These are phyloP conservation scores for Gallinago undulata DNA, from an alignment of 2,113 vertebrate species.

Conservation along the genomic window DNA sequence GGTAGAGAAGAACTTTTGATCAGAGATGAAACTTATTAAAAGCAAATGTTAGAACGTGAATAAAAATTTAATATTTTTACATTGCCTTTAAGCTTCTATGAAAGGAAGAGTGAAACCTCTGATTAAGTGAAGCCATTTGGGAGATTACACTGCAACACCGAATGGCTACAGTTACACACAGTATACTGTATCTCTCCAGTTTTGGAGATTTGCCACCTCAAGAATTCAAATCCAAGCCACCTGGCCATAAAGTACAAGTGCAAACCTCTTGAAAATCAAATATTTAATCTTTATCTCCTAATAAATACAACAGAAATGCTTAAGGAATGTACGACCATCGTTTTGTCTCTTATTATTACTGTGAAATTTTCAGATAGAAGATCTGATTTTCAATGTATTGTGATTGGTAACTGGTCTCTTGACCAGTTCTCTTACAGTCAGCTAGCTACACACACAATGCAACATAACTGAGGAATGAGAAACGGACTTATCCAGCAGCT, in stretches of 20 bases:
- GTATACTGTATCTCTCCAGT: background rate
- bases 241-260: conserved; percentile 33
- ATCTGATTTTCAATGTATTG: background rate
- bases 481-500: background rate
- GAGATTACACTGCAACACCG: background rate
- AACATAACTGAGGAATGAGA: background rate
- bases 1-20: background rate
- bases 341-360: background rate
- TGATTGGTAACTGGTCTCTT: background rate
- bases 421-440: background rate
- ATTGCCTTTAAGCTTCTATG: background rate
- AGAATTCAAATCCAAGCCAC: conserved; percentile 35
- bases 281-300: conserved; percentile 24
- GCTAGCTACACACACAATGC: background rate
- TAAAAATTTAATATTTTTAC: background rate
- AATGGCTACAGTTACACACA: background rate
- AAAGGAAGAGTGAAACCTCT: background rate
- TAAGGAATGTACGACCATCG: background rate
- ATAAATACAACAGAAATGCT: conserved; percentile 18
- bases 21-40: background rate
- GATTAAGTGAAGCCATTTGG: background rate
- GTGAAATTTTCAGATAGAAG: background rate
- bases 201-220: conserved; percentile 21
- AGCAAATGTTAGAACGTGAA: background rate
- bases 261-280: conserved; percentile 22